A percentile compares a stretch with the other conserved stretches of the same genome.
Conservation (phyloP, 1,140 invertebrate genomes). For the Phthorimaea operculella region DNA sequence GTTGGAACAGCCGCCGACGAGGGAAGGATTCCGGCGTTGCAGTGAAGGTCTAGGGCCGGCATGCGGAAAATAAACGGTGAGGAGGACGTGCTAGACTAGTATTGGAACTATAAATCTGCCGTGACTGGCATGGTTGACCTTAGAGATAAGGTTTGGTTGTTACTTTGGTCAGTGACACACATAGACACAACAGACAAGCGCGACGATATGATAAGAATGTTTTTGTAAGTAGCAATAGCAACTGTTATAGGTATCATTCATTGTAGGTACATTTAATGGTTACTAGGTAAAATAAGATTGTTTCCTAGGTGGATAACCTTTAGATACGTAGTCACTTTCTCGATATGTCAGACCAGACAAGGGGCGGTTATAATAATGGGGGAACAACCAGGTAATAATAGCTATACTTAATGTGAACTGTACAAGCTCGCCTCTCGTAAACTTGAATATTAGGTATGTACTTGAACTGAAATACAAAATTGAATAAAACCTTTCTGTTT, state of each 20-base stretch:
- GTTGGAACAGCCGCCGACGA: constrained; percentile 30
- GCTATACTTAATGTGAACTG: constrained; percentile 10
- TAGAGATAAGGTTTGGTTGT: constrained; percentile 32
- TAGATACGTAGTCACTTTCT: constrained; percentile 7
- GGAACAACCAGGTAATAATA: constrained; percentile 23
- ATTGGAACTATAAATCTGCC: not conserved
- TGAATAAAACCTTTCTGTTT: no score
- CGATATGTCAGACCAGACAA: constrained; percentile 17
- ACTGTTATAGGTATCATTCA: no score
- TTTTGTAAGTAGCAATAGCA: no score
- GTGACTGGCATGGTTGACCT: constrained; percentile 4
- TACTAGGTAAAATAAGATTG: not conserved
- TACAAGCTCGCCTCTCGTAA: not conserved
- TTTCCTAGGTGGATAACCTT: constrained; percentile 13
- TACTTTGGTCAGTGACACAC: constrained; percentile 27
- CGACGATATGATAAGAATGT: no score
- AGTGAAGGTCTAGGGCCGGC: constrained; percentile 50
- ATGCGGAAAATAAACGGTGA: constrained; percentile 66
- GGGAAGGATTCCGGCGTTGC: constrained; percentile 60
- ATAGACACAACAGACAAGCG: constrained; percentile 20
- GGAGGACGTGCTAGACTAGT: constrained; percentile 12
- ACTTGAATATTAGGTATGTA: no score
- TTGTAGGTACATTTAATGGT: no score
- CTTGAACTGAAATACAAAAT: no score
- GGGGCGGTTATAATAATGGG: constrained; percentile 23